These are phyloP conservation scores for Dioctria rufipes DNA, from an alignment of 2,888 invertebrate genomes.

Conservation along the genomic window DNA sequence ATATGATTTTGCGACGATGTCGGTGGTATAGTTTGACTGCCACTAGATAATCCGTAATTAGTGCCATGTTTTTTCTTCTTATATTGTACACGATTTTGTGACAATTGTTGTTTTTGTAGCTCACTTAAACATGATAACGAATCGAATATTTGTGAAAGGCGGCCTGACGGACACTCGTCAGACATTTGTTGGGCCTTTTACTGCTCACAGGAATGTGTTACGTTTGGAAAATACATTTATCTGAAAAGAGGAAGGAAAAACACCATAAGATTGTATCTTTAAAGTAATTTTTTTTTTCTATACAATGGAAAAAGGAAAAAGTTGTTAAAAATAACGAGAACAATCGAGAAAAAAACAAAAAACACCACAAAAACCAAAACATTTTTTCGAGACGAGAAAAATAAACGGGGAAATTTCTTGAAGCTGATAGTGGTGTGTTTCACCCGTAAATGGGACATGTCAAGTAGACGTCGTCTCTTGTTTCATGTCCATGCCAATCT, in stretches of 20 bases:
- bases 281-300: not conserved
- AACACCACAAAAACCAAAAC: not conserved
- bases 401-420: not conserved
- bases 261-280: not conserved
- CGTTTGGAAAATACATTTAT: constrained; percentile 28
- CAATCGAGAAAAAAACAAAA: not conserved
- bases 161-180: constrained; percentile 79
- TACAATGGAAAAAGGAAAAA: no score
- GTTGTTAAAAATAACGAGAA: not conserved
- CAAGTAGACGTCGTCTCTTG: constrained; percentile 54
- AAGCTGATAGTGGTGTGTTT: not conserved
- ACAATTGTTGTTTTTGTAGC: constrained; percentile 73
- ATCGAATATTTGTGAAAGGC: constrained; percentile 87
- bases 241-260: constrained; percentile 27
- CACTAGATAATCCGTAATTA: constrained; percentile 30
- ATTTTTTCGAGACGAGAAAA: not conserved
- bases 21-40: constrained; percentile 68
- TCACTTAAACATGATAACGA: constrained; percentile 83
- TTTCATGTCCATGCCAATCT: constrained; percentile 55
- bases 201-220: constrained; percentile 14
- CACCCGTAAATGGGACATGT: constrained; percentile 56
- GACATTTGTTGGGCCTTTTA: constrained; percentile 72
- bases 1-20: constrained; percentile 64
- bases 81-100: constrained; percentile 55
- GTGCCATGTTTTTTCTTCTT: not conserved